phyloP scores from a whole-genome alignment of 2,113 vertebrate species.

The Porphyrio hochstetteri region DNA sequence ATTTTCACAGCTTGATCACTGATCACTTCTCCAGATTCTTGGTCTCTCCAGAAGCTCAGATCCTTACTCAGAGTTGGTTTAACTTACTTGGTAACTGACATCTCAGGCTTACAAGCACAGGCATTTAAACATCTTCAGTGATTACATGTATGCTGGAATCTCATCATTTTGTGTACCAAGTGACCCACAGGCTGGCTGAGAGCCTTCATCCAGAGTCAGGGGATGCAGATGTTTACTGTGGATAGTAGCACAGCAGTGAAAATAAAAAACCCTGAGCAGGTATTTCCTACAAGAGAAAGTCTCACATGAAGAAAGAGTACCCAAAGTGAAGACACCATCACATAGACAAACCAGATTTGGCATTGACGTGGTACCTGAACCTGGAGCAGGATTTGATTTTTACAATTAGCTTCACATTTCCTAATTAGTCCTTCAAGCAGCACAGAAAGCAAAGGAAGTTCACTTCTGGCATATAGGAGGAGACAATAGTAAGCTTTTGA shows the following conservation, averaged over 20 bases:
- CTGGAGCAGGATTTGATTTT: neutral
- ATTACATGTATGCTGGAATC: fast-evolving
- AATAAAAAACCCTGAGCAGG: neutral
- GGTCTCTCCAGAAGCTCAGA: neutral
- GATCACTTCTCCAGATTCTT: neutral
- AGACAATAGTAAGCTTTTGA: neutral
- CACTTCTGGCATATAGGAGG: neutral
- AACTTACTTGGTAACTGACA: neutral
- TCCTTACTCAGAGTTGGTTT: neutral
- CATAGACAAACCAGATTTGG: neutral
- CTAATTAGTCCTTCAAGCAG: neutral
- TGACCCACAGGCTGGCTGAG: neutral
- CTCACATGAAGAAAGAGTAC: neutral
- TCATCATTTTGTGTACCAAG: neutral
- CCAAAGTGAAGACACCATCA: neutral
- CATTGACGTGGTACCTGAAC: neutral
- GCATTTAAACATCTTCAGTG: neutral
- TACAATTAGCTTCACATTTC: neutral
- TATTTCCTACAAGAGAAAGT: neutral
- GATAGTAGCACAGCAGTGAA: neutral
- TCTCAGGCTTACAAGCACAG: neutral
- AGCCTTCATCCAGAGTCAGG: neutral
- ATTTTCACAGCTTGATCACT: neutral
- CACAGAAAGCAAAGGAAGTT: neutral
- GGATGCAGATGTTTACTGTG: fast-evolving